Evolutionary conservation across 2,797 vertebrate genomes (phyloP), one percentile per base, ranked within the genome.

Genomic region (Pangasius mekongensis): DNA sequence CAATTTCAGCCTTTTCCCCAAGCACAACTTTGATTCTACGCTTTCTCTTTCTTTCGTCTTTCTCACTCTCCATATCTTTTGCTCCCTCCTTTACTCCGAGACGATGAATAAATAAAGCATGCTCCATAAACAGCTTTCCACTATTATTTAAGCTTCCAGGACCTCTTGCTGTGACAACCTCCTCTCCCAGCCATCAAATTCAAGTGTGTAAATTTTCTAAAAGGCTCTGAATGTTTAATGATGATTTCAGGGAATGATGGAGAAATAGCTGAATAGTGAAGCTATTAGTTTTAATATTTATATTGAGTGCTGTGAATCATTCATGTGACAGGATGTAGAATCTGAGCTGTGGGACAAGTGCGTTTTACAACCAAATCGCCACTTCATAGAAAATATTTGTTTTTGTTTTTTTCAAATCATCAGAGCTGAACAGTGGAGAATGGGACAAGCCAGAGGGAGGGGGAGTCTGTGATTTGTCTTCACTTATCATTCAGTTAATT

Each of bases 251-350:
- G 96, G 97, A 97, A 97, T 98, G 97, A 97, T 97, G 97, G 97
- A 98, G 97, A 98, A 99, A 99, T 99, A 98, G 98, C 97, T 96
- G 97, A 98, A 98, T 98, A 98, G 97, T 94, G 95, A 97, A 97
- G 98, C 98, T 99, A 99, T 99, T 99, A 99, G 98, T 99, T 99
- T 99, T 99, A 99, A 99, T 99, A 99, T 99, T 99, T 99, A 99
- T 99, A 99, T 98, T 97, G 98, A 99, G 97, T 98, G 98, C 97
- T 97, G 96, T 99, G 97, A 99, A 99, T 98, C 97, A 99, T 99
- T 99, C 96, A 99, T 99, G 97, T 97, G 98, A 99, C 98, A 99
- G 98, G 97, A 98, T 99, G 98, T 99, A 98, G 97, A 97, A 99
- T 98, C 98, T 97, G 97, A 97, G 97, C 97, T 97, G 96, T 94